Evolutionary conservation across 2,888 invertebrate species (phyloP).

Genomic region (Itoplectis maculator): DNA sequence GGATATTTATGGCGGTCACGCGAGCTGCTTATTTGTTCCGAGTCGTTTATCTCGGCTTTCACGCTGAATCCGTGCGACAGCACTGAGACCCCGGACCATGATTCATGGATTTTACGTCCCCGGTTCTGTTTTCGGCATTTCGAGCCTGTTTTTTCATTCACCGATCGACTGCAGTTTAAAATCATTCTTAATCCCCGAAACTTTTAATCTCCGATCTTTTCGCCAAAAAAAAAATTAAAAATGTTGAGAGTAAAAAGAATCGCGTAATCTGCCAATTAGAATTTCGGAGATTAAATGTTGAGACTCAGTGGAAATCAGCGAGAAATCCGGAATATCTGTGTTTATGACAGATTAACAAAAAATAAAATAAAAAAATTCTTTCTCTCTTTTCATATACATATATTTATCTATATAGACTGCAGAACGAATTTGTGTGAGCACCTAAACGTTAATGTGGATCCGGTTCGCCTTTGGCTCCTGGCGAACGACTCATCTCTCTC

Average conservation of each 20-base stretch:
- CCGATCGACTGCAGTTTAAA: not conserved
- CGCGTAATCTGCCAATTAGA: not conserved
- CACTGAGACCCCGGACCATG: not conserved
- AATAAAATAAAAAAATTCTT: too few species aligned
- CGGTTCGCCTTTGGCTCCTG: constrained; percentile 81
- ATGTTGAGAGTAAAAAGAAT: not conserved
- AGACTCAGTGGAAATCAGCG: not conserved
- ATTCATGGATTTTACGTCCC: not conserved
- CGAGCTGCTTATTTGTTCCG: not conserved
- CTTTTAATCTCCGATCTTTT: not conserved
- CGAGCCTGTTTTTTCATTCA: not conserved
- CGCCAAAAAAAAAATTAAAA: not conserved
- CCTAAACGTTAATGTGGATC: constrained; percentile 72
- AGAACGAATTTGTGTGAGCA: constrained; percentile 47
- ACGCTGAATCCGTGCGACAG: not conserved
- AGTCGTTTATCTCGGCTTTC: constrained; percentile 2
- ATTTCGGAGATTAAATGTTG: not conserved
- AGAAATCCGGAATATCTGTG: not conserved
- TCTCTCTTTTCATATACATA: not conserved
- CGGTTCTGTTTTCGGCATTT: not conserved
- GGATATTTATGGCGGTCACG: constrained; percentile 6
- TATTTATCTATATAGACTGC: not conserved
- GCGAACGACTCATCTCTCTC: constrained; percentile 68
- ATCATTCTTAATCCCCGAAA: too few species aligned
- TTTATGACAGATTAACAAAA: constrained; percentile 3